Evolutionary conservation across 2,888 invertebrate species (phyloP).

Genomic region (Lapara coniferarum): DNA sequence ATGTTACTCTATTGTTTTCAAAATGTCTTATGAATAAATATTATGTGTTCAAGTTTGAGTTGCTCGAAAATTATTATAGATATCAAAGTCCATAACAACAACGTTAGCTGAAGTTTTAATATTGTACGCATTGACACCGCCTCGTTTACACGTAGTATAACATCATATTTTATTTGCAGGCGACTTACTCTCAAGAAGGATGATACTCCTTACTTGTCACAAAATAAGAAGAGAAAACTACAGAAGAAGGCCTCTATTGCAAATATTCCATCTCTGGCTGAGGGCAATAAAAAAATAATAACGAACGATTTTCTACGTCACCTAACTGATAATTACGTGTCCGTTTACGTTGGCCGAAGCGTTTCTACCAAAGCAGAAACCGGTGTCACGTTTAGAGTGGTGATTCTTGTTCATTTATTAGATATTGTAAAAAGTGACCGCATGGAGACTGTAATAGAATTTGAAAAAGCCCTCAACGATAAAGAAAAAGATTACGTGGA

Average conservation of each 20-base stretch:
- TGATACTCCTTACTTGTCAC: neutral
- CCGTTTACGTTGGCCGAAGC: neutral
- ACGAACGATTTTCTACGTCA: neutral
- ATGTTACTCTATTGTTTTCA: neutral
- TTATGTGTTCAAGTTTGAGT: no score
- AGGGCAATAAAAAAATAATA: slow-evolving; percentile 4
- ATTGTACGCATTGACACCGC: neutral
- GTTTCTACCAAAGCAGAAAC: slow-evolving; percentile 6
- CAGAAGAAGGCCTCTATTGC: neutral
- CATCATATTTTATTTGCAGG: neutral
- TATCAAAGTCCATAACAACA: no score
- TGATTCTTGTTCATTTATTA: neutral
- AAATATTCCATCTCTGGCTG: neutral
- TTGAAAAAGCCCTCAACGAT: neutral
- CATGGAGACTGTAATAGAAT: neutral
- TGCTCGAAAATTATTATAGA: no score
- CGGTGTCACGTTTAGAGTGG: slow-evolving; percentile 6
- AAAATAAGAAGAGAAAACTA: slow-evolving; percentile 8
- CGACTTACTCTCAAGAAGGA: neutral
- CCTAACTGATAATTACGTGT: neutral
- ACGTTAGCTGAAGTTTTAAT: neutral
- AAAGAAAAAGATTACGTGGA: neutral
- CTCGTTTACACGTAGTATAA: neutral
- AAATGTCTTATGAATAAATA: no score
- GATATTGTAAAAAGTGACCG: neutral